Conservation (phyloP, 2,797 vertebrate genomes). For the Pangasius krempfi region DNA sequence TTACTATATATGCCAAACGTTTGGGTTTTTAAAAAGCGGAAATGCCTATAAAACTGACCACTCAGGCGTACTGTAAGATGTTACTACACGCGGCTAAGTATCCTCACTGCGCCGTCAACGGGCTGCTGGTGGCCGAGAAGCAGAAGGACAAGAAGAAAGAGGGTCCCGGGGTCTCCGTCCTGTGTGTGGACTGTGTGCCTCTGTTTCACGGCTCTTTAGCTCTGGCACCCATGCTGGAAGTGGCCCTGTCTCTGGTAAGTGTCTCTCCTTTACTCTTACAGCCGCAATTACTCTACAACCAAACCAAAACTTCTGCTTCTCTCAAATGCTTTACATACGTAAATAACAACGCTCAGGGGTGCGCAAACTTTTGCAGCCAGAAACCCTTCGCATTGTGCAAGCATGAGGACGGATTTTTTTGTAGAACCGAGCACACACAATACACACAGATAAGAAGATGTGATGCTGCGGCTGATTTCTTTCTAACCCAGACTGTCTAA, state of each 20-base stretch:
- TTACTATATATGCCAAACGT: background rate
- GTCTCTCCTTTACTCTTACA: background rate
- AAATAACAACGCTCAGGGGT: background rate
- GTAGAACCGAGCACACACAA: background rate
- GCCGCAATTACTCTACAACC: no score
- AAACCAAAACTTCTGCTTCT: background rate
- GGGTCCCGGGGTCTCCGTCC: constrained; percentile 70
- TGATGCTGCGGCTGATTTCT: background rate
- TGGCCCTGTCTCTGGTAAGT: constrained; percentile 91
- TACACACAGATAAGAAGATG: no score
- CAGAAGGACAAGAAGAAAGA: constrained; percentile 79
- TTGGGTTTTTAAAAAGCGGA: constrained; percentile 20
- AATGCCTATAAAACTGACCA: constrained; percentile 87
- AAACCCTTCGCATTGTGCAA: background rate
- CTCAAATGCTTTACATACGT: background rate
- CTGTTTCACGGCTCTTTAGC: constrained; percentile 93
- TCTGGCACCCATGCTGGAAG: constrained; percentile 94
- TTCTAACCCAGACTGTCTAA: background rate
- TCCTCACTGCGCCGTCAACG: constrained; percentile 90
- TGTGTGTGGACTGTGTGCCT: constrained; percentile 94
- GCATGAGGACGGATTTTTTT: background rate
- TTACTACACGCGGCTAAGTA: constrained; percentile 93
- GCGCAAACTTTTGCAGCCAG: background rate
- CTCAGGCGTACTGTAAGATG: constrained; percentile 97
- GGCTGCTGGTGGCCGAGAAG: constrained; percentile 89